Base-by-base conservation (phyloP, 2,113 vertebrate genomes). In the Corythoichthys intestinalis region DNA sequence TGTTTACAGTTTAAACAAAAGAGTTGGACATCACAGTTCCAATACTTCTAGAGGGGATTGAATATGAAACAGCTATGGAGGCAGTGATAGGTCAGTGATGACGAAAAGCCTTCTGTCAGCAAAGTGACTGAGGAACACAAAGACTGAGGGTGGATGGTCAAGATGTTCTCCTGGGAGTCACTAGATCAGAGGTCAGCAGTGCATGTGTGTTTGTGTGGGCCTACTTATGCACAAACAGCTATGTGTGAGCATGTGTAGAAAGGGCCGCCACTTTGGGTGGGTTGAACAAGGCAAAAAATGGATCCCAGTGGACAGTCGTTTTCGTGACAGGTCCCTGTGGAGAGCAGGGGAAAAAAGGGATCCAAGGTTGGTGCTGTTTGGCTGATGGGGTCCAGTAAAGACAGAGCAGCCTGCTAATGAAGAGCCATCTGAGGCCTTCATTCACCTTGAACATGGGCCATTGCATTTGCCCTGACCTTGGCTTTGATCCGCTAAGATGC, bases 371-470 rank as follows among this genome's bases (percentile, higher is more conserved):
- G 76, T 84, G 71, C 72, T 59, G 71, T 76, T 77, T 79, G 78
- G 73, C 75, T 20, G 53, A 76, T 80, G 83, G 73, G 83, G 76
- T 88, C 81, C 82, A 85, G 82, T 77, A 68, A 81, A 79, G 83
- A 80, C 71, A 76, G 80, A 88, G 83, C 83, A 78, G 88, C 86
- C 86, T 90, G 86, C 83, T 92, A 89, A 91, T 92, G 86, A 88
- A 85, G 85, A 87, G 87, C 90, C 91, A 92, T 92, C 89, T 92
- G 90, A 92, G 90, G 83, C 84, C 82, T 87, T 80, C 69, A 80
- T 90, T 91, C 92, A 91, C 90, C 91, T 93, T 92, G 91, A 93
- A 90, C 90, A 83, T 91, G 90, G 91, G 83, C 81, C 78, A 84
- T 87, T 89, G 90, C 86, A 78, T 85, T 86, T 88, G 88, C 85